Evolutionary conservation across 2,113 vertebrate species (phyloP).

Genomic region (Fregetta grallaria): DNA sequence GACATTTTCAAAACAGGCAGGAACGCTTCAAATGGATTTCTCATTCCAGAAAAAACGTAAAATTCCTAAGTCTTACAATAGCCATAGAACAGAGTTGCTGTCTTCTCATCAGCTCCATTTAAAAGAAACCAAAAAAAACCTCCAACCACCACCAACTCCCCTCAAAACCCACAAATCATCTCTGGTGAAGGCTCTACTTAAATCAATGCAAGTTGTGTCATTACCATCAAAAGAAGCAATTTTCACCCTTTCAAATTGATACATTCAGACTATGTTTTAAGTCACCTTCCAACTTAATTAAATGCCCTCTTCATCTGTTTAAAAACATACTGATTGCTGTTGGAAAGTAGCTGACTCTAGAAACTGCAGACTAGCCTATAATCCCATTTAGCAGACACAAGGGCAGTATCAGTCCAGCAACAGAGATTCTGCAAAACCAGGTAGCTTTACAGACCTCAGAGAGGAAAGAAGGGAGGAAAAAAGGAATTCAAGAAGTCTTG

Average conservation of each 20-base stretch:
- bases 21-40: neutral
- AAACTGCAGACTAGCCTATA: neutral
- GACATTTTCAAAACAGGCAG: neutral
- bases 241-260: neutral
- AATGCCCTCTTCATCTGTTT: neutral
- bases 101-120: neutral
- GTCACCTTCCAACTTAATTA: neutral
- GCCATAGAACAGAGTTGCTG: neutral
- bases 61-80: neutral
- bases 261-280: neutral
- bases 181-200: neutral
- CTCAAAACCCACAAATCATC: neutral
- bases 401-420: neutral
- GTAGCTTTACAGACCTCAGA: neutral
- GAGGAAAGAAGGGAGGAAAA: neutral
- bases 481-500: neutral
- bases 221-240: neutral
- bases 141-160: no score
- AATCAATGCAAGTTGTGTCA: neutral
- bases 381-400: neutral
- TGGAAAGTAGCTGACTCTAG: neutral
- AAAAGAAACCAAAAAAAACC: neutral
- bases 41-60: neutral
- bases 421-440: neutral
- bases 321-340: neutral